Conservation (phyloP, 2,888 invertebrate genomes). For the Chaitophorus viminalis region DNA sequence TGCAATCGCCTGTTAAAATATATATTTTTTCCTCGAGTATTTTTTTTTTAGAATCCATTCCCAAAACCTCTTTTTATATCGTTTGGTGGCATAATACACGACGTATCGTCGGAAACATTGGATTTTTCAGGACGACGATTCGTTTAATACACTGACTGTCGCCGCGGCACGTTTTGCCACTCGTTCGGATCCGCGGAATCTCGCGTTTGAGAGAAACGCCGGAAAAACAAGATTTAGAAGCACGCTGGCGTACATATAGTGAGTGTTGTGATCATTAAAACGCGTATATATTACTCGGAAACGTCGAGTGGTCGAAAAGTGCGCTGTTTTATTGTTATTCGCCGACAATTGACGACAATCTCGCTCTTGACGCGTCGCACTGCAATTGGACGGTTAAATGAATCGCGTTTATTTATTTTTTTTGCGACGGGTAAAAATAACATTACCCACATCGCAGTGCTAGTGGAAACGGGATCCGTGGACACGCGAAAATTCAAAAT, state of each 20-base stretch:
- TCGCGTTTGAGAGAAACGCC: background rate
- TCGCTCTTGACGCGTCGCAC: background rate
- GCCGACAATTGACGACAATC: slow-evolving; percentile 21
- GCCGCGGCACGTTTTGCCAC: slow-evolving; percentile 17
- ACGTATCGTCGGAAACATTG: background rate
- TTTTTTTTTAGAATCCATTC: too few species aligned
- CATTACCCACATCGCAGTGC: background rate
- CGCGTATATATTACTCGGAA: background rate
- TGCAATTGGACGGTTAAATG: background rate
- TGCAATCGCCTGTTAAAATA: too few species aligned
- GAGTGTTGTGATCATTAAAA: slow-evolving; percentile 55
- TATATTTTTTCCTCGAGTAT: too few species aligned
- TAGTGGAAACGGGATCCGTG: background rate
- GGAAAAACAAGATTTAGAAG: background rate
- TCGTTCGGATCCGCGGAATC: background rate
- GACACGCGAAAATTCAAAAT: too few species aligned
- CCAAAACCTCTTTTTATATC: background rate
- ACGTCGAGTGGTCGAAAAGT: slow-evolving; percentile 44
- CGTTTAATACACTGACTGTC: background rate
- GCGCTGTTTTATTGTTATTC: background rate
- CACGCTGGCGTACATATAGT: background rate
- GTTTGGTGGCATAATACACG: too few species aligned
- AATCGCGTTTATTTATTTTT: background rate
- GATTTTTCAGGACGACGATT: background rate
- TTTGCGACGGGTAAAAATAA: background rate